Conservation (phyloP, 2,888 invertebrate genomes). For the Caenorhabditis wallacei region DNA sequence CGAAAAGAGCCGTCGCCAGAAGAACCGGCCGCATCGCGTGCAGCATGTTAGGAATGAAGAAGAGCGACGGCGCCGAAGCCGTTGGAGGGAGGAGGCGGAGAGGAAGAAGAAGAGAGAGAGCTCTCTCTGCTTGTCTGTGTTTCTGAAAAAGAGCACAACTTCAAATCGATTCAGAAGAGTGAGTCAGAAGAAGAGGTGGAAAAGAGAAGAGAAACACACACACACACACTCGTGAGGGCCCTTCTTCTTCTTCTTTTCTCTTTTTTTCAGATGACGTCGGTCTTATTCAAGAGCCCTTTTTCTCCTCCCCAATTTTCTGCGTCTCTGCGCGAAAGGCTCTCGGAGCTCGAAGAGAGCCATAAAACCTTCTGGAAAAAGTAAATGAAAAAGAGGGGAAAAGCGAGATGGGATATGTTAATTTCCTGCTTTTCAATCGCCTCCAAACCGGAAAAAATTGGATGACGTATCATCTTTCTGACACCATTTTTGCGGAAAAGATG, state of each 20-base stretch:
- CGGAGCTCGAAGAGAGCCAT: neutral
- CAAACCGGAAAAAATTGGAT: neutral
- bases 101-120: constrained; percentile 16
- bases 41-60: constrained; percentile 53
- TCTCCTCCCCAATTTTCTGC: constrained; percentile 23
- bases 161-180: constrained; percentile 34
- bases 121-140: constrained; percentile 6
- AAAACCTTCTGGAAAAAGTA: constrained; percentile 24
- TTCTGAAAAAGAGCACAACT: constrained; percentile 37
- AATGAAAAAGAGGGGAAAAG: constrained; percentile 12
- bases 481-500: neutral
- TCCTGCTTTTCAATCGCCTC: neutral
- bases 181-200: constrained; percentile 12
- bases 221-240: constrained; percentile 11
- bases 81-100: neutral
- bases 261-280: constrained; percentile 56
- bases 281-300: constrained; percentile 18
- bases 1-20: constrained; percentile 46
- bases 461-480: constrained; percentile 31
- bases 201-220: constrained; percentile 14
- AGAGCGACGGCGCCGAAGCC: constrained; percentile 4
- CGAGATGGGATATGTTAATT: constrained; percentile 37
- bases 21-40: constrained; percentile 54
- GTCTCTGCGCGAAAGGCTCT: constrained; percentile 16
- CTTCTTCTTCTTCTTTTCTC: neutral